Evolutionary conservation across 2,797 vertebrate genomes (phyloP).

Genomic region (Psittacula echo): DNA sequence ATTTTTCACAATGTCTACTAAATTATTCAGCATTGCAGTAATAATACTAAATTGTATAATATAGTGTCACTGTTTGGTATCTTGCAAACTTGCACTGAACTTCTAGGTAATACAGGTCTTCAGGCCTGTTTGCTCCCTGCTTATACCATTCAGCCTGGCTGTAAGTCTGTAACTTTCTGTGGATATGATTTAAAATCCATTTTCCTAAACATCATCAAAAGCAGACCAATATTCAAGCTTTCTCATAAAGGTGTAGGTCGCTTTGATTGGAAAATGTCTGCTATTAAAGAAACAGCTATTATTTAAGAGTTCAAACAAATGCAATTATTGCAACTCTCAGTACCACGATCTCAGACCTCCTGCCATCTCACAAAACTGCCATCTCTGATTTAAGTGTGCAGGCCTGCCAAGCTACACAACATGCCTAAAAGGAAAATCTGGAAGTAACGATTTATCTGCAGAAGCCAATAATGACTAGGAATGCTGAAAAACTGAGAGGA

Average conservation of each 20-base stretch:
- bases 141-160: neutral
- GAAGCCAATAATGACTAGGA: neutral
- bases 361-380: neutral
- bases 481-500: neutral
- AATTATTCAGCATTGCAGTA: slow-evolving; percentile 24
- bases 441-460: neutral
- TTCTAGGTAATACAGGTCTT: neutral
- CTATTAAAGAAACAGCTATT: neutral
- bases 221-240: neutral
- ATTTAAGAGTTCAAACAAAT: neutral
- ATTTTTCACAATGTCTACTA: neutral
- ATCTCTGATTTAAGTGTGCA: neutral
- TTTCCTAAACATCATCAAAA: neutral
- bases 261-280: neutral
- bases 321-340: neutral
- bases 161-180: neutral
- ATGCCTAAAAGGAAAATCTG: neutral
- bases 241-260: neutral
- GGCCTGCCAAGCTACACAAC: neutral
- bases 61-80: neutral
- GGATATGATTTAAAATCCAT: neutral
- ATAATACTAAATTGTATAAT: neutral
- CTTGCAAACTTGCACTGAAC: neutral
- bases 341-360: neutral
- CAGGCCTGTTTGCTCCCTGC: neutral